A percentile compares a stretch with the other conserved stretches of the same genome.
phyloP scores from a whole-genome alignment of 2,888 invertebrate species.

The Hyposoter dolosus region DNA sequence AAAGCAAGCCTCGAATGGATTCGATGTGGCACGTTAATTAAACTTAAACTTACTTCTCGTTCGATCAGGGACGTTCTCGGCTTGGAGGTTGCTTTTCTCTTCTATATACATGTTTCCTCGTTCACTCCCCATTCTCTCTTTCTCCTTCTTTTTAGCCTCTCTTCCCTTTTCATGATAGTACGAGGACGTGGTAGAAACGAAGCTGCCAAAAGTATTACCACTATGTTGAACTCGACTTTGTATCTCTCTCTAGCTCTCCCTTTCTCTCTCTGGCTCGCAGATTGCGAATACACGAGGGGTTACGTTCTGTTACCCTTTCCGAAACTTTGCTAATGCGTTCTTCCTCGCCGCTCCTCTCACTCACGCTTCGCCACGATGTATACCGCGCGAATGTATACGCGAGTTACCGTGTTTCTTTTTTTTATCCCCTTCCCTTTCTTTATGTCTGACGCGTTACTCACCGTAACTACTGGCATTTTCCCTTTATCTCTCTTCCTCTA shows the following conservation, averaged over 20 bases:
- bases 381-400: constrained; percentile 38
- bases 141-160: constrained; percentile 33
- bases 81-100: constrained; percentile 69
- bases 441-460: constrained; percentile 64
- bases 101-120: constrained; percentile 62
- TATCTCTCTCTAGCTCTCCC: constrained; percentile 29
- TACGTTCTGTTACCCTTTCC: constrained; percentile 40
- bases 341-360: constrained; percentile 28
- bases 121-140: constrained; percentile 46
- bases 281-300: constrained; percentile 63
- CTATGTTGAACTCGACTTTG: constrained; percentile 72
- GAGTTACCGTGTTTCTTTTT: constrained; percentile 32
- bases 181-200: constrained; percentile 69
- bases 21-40: constrained; percentile 82
- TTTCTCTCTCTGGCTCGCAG: constrained; percentile 45
- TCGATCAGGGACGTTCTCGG: constrained; percentile 69
- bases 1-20: constrained; percentile 73
- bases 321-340: constrained; percentile 67
- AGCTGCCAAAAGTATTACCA: constrained; percentile 81
- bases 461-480: constrained; percentile 59
- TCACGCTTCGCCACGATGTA: constrained; percentile 17
- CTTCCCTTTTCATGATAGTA: constrained; percentile 44
- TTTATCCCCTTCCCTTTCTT: constrained; percentile 32
- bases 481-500: constrained; percentile 16
- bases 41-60: constrained; percentile 80